Evolutionary conservation across 1,140 invertebrate species (phyloP).

Genomic region (Halesus radiatus): DNA sequence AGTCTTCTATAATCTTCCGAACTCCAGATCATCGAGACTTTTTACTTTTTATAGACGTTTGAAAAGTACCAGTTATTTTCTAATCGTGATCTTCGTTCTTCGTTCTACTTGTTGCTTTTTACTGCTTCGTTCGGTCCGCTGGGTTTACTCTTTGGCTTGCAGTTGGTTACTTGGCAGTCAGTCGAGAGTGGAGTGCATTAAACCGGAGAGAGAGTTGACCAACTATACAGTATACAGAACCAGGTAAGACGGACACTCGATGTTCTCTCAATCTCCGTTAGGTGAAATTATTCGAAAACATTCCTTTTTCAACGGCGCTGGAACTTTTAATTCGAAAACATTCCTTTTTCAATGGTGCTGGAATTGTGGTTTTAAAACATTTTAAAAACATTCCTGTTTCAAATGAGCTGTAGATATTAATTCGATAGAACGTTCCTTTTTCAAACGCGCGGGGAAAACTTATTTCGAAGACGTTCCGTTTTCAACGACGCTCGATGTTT

Average conservation of each 20-base stretch:
- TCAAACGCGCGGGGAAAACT: too few species aligned
- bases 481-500: too few species aligned
- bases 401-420: too few species aligned
- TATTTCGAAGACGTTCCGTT: too few species aligned
- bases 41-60: neutral
- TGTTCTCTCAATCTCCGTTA: neutral
- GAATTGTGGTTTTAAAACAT: too few species aligned
- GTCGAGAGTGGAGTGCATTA: slow-evolving; percentile 17
- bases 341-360: too few species aligned
- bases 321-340: neutral
- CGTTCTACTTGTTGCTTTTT: neutral
- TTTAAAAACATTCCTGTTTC: too few species aligned
- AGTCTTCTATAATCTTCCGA: too few species aligned
- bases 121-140: neutral
- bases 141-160: neutral
- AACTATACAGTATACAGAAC: neutral
- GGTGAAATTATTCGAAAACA: neutral
- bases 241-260: neutral
- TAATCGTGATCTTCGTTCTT: neutral
- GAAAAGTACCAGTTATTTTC: neutral
- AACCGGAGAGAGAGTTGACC: slow-evolving; percentile 14
- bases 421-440: too few species aligned
- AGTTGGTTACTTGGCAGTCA: too few species aligned
- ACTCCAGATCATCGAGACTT: too few species aligned
- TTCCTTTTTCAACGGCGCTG: neutral